Conservation (phyloP, 2,888 invertebrate genomes). For the Branchellion lobata region DNA sequence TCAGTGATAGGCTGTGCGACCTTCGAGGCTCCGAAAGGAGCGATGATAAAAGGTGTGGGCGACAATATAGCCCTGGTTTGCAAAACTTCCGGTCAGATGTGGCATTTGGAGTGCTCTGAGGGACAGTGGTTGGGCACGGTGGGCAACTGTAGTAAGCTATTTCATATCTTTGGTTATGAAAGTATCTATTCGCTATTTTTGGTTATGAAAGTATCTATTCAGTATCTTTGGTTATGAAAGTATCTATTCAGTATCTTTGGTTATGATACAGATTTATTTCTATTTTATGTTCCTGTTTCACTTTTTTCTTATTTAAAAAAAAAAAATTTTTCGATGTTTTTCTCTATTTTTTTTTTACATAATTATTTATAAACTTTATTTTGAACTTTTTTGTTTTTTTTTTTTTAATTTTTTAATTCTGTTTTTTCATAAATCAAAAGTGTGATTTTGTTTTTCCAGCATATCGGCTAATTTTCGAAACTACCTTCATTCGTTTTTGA, state of each 20-base stretch:
- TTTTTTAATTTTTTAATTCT: too few species aligned
- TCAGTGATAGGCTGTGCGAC: constrained; percentile 50
- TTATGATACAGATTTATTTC: not conserved
- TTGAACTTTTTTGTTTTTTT: too few species aligned
- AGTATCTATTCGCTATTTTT: not conserved
- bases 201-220: not conserved
- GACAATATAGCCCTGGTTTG: constrained; percentile 50
- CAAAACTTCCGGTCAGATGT: constrained; percentile 50
- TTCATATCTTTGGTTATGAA: not conserved
- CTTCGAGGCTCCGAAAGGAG: constrained; percentile 48
- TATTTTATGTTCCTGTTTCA: too few species aligned
- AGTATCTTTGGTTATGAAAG: not conserved
- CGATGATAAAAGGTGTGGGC: constrained; percentile 45
- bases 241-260: not conserved
- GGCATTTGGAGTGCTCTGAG: constrained; percentile 51
- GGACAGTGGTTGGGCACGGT: constrained; percentile 49
- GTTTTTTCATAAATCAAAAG: too few species aligned
- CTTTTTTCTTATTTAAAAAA: too few species aligned
- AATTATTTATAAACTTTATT: too few species aligned
- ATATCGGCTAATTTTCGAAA: too few species aligned
- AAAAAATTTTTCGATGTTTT: too few species aligned
- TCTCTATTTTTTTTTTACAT: too few species aligned
- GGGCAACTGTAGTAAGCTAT: constrained; percentile 48
- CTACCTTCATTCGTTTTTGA: too few species aligned
- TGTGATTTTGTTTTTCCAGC: too few species aligned